These are phyloP conservation scores for Solenodon paradoxus DNA, from an alignment of 2,113 vertebrate genomes.

Conservation along the genomic window DNA sequence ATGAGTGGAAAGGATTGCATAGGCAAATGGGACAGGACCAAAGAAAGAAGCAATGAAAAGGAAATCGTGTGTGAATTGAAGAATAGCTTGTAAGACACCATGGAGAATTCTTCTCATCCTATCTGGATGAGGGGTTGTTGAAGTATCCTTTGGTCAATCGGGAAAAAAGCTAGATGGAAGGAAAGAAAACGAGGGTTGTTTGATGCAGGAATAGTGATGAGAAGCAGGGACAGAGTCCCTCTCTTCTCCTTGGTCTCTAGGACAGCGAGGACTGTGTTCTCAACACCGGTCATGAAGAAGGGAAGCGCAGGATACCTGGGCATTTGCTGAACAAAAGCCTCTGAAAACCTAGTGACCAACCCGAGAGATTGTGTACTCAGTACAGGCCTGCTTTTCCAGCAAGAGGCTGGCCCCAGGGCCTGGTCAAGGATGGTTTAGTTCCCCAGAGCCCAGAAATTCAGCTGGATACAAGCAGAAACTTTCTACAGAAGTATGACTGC, in stretches of 20 bases:
- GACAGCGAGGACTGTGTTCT: neutral
- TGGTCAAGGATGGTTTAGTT: rapidly evolving
- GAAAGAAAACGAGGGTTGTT: neutral
- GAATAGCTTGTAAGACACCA: rapidly evolving
- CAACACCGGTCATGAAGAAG: neutral
- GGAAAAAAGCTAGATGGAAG: neutral
- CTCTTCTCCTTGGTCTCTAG: neutral
- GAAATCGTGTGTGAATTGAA: neutral
- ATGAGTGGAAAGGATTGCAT: neutral
- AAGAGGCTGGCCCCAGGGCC: neutral
- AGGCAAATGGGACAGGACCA: neutral
- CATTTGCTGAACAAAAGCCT: neutral
- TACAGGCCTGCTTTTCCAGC: neutral
- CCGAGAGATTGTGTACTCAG: rapidly evolving
- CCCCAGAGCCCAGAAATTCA: neutral
- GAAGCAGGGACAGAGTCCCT: neutral
- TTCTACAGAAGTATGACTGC: neutral
- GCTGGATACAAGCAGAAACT: neutral
- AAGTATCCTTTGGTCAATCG: neutral
- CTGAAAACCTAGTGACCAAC: rapidly evolving
- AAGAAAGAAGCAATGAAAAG: neutral
- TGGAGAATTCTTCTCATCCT: neutral
- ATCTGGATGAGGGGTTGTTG: rapidly evolving
- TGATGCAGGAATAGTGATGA: neutral
- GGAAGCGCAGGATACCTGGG: neutral